Evolutionary conservation across 2,888 invertebrate species (phyloP).

Genomic region (Melieria picta): DNA sequence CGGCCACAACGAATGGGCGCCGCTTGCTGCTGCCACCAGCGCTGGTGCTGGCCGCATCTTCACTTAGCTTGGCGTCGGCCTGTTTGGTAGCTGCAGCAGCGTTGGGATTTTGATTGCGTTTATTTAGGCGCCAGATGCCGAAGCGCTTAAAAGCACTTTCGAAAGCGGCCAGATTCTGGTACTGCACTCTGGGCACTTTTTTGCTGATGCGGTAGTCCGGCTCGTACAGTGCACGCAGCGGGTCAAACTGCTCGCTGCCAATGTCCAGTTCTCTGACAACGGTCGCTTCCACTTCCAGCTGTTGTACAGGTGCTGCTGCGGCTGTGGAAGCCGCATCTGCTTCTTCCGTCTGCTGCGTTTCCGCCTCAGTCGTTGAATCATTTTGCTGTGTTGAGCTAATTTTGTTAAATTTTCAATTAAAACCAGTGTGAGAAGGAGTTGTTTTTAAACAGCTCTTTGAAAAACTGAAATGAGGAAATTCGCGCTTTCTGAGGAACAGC

Average conservation of each 20-base stretch:
- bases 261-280: constrained; percentile 65
- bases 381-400: neutral
- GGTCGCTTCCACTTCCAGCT: neutral
- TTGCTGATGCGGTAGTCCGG: constrained; percentile 66
- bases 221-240: constrained; percentile 76
- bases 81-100: neutral
- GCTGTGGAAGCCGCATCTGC: neutral
- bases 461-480: no score
- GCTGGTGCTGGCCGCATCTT: constrained; percentile 5
- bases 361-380: neutral
- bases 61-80: neutral
- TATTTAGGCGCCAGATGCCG: constrained; percentile 56
- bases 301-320: neutral
- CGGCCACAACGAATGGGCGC: constrained; percentile 1
- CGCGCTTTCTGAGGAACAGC: no score
- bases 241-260: constrained; percentile 73
- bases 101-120: constrained; percentile 34
- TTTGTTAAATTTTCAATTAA: neutral
- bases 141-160: constrained; percentile 65
- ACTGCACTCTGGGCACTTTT: constrained; percentile 71
- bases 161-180: constrained; percentile 77
- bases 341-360: neutral
- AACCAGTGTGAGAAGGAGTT: no score
- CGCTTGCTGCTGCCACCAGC: constrained; percentile 12
- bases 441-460: no score